These are phyloP conservation scores for Pyxicephalus adspersus DNA, from an alignment of 2,113 vertebrate species.

Conservation along the genomic window DNA sequence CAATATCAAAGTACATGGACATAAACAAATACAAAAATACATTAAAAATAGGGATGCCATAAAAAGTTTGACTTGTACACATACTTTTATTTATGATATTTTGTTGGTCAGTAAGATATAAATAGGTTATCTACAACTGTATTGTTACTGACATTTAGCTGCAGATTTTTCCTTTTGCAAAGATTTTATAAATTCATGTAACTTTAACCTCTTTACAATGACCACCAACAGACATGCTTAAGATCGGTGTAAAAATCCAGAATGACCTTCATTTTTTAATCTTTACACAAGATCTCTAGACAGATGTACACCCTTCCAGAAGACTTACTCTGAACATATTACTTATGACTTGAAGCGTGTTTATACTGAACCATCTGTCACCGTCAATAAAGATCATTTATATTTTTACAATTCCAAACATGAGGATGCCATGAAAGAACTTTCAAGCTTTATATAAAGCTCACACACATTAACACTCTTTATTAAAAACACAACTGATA, in stretches of 20 bases:
- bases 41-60: too few relatives aligned
- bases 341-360: conserved; percentile 52
- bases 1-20: too few relatives aligned
- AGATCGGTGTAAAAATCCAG: conserved; percentile 50
- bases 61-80: too few relatives aligned
- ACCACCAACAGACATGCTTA: too few relatives aligned
- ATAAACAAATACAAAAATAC: too few relatives aligned
- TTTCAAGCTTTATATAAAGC: conserved; percentile 25
- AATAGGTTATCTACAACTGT: too few relatives aligned
- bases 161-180: too few relatives aligned
- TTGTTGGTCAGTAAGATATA: too few relatives aligned
- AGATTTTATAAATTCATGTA: too few relatives aligned
- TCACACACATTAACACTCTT: neutral
- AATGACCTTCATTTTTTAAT: conserved; percentile 61
- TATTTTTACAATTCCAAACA: conserved; percentile 60
- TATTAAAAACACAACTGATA: neutral
- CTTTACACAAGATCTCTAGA: conserved; percentile 59
- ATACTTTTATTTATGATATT: too few relatives aligned
- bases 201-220: too few relatives aligned
- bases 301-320: conserved; percentile 63
- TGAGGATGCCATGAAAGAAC: conserved; percentile 52
- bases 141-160: too few relatives aligned
- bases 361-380: conserved; percentile 63
- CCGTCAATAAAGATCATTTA: conserved; percentile 62
- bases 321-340: conserved; percentile 60